Evolutionary conservation across 1,140 invertebrate species (phyloP).

Genomic region (Calliopsis andreniformis): DNA sequence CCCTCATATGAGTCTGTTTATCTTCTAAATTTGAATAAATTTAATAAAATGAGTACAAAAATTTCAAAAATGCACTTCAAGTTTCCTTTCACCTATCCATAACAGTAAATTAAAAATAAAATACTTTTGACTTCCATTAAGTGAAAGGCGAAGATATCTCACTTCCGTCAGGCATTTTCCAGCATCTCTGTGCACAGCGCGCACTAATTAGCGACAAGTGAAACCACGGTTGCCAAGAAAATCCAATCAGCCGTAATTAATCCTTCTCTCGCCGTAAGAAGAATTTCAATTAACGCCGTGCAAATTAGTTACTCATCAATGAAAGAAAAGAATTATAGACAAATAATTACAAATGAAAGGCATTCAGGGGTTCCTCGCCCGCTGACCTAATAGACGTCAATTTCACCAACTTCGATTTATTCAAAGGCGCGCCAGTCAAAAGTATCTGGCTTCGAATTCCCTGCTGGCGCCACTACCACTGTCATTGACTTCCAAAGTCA

Average conservation of each 20-base stretch:
- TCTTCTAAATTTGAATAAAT: no score
- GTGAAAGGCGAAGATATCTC: background rate
- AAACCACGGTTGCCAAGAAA: constrained; percentile 36
- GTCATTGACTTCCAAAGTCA: constrained; percentile 4
- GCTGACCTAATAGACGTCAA: constrained; percentile 72
- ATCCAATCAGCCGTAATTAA: background rate
- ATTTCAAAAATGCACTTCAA: no score
- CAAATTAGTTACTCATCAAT: background rate
- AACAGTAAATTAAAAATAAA: no score
- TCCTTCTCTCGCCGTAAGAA: background rate
- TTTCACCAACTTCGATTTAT: constrained; percentile 66
- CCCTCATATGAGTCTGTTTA: no score
- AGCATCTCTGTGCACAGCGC: background rate
- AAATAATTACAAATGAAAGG: constrained; percentile 27
- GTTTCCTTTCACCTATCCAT: no score
- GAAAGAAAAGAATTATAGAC: constrained; percentile 17
- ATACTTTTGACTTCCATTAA: no score
- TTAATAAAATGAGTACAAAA: no score
- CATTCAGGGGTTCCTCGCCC: constrained; percentile 62
- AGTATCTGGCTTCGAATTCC: background rate
- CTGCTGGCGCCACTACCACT: background rate
- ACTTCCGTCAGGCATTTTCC: background rate
- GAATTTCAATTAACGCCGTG: constrained; percentile 42
- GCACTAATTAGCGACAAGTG: background rate
- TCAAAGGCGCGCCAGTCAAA: constrained; percentile 24